These are phyloP conservation scores for Caenorhabditis japonica DNA, from an alignment of 2,888 invertebrate species.

Conservation along the genomic window DNA sequence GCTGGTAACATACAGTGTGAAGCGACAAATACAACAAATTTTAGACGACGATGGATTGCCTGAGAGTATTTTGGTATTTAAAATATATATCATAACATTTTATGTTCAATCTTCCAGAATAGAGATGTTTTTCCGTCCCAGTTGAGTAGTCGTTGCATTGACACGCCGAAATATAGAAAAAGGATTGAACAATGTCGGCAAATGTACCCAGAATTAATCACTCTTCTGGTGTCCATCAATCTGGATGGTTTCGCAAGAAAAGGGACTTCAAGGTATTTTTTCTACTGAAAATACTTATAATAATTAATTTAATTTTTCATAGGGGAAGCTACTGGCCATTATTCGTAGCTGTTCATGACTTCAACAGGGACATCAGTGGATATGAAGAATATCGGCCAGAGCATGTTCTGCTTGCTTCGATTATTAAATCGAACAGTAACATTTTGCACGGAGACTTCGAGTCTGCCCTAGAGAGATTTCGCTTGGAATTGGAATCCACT, in stretches of 20 bases:
- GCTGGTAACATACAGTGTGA: background rate
- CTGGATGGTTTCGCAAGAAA: conserved; percentile 3
- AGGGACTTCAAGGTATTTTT: too few relatives aligned
- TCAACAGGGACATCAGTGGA: background rate
- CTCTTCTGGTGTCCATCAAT: background rate
- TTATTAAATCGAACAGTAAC: background rate
- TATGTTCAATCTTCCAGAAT: too few relatives aligned
- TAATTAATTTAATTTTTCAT: too few relatives aligned
- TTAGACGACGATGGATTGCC: background rate
- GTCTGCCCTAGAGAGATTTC: background rate
- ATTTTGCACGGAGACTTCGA: background rate
- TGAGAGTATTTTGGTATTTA: too few relatives aligned
- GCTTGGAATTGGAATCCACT: background rate
- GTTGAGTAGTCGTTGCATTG: too few relatives aligned
- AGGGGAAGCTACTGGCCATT: conserved; percentile 9
- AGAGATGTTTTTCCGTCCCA: too few relatives aligned
- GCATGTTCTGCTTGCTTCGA: background rate
- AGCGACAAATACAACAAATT: background rate
- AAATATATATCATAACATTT: too few relatives aligned
- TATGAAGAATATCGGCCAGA: conserved; percentile 1
- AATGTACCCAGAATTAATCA: background rate
- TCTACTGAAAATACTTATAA: too few relatives aligned
- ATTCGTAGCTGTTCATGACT: background rate
- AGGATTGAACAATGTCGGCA: too few relatives aligned
- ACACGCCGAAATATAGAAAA: too few relatives aligned